These are phyloP conservation scores for Hoplodrina ambigua DNA, from an alignment of 2,888 invertebrate species.

Conservation along the genomic window DNA sequence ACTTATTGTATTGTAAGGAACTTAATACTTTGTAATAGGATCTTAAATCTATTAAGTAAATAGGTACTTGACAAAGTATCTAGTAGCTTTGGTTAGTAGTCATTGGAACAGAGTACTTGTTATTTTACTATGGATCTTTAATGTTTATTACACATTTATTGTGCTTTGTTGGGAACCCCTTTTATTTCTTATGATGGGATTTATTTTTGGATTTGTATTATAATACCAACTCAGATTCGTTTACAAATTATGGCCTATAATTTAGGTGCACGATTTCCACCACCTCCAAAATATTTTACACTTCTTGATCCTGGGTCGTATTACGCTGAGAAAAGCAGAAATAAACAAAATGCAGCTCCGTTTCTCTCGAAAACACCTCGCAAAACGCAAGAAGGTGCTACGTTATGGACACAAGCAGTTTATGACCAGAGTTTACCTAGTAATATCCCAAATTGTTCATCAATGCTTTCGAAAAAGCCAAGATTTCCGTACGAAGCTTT, in stretches of 20 bases:
- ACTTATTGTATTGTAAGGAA: too few species aligned
- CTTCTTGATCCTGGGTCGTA: slow-evolving; percentile 83
- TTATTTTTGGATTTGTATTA: slow-evolving; percentile 4
- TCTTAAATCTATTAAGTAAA: too few species aligned
- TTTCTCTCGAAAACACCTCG: slow-evolving; percentile 78
- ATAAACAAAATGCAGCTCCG: slow-evolving; percentile 70
- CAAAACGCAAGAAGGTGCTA: slow-evolving; percentile 56
- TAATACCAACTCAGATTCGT: slow-evolving; percentile 13
- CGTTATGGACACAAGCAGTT: slow-evolving; percentile 78
- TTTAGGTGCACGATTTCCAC: slow-evolving; percentile 73
- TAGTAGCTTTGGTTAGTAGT: too few species aligned
- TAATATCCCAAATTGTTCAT: slow-evolving; percentile 77
- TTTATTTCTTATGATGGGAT: background rate
- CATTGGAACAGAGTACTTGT: too few species aligned
- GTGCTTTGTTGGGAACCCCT: background rate
- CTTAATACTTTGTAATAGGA: too few species aligned
- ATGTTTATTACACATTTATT: background rate
- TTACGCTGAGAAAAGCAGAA: slow-evolving; percentile 62
- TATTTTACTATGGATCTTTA: background rate
- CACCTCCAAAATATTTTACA: slow-evolving; percentile 66
- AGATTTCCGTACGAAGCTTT: slow-evolving; percentile 81
- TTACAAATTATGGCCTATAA: slow-evolving; percentile 75
- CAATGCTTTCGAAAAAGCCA: slow-evolving; percentile 76
- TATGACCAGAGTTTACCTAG: slow-evolving; percentile 65
- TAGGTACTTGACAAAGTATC: too few species aligned